Evolutionary conservation across 2,888 invertebrate genomes (phyloP), one percentile per base, ranked within the genome.

Genomic region (Acronicta leporina): DNA sequence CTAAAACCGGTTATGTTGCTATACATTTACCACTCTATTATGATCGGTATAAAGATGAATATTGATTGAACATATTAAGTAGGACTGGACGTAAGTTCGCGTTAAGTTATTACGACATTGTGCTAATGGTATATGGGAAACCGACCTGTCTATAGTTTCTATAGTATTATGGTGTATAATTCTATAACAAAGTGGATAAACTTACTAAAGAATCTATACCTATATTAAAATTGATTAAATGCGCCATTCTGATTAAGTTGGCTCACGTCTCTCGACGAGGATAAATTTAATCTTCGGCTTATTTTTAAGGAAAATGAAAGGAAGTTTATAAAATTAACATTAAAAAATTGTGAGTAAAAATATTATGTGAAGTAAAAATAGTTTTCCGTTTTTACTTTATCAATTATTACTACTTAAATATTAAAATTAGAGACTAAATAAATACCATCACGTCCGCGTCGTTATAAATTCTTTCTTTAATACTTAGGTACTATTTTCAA

Each of bases 51-150:
- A 84, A 72, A 77, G 81, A 70, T 67, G 63, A 76, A 70, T 71
- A 73, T 79, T 67, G 67, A 75, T 71, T 67, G 77, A 45, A 15
- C 11, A 63, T 67, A 43, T 44, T 77, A 82, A 82, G 82, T 85
- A 77, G 82, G 80, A 74, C 82, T 82, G 77, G 68, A 68, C 65
- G 79, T 76, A 77, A 82, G 77, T 81, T 76, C 78, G 75, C 75
- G 56, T 74, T 70, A 75, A 76, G 77, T 71, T 77, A 76, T 87
- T 87, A 82, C 84, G 82, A 87, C 83, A 88, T 77, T 73, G 67
- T 67, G 66, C 70, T 71, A 77, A 77, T 67, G 75, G 65, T 73
- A 70, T 76, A 77, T 82, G 80, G 80, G 78, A 75, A 77, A 58
- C 55, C 38, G 50, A 54, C 58, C 45, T 63, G 64, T 46, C 46